Percentiles rank a stretch among this genome's conserved stretches.
Evolutionary conservation across 2,888 invertebrate genomes (phyloP).

Genomic region (Rhogogaster chlorosoma): DNA sequence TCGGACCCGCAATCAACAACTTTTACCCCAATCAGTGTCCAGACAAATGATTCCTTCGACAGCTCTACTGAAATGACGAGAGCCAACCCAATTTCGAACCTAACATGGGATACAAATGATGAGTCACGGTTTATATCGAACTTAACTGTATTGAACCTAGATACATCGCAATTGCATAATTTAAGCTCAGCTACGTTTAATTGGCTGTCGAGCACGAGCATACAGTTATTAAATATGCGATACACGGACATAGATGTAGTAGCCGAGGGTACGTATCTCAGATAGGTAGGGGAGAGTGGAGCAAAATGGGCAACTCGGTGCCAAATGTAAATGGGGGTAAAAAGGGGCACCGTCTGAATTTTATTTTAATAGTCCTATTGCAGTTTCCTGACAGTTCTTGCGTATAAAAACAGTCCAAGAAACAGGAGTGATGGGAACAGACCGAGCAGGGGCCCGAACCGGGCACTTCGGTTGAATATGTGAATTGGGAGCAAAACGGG

Average conservation of each 20-base stretch:
- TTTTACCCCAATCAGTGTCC: background rate
- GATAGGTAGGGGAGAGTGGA: too few relatives aligned
- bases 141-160: constrained; percentile 8
- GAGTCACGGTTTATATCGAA: background rate
- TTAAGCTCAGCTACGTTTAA: constrained; percentile 3
- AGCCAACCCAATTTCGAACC: background rate
- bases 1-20: background rate
- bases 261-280: constrained; percentile 1
- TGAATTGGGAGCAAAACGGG: too few relatives aligned
- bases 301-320: too few relatives aligned
- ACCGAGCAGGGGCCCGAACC: too few relatives aligned
- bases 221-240: constrained; percentile 30
- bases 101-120: background rate
- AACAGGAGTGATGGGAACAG: too few relatives aligned
- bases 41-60: background rate
- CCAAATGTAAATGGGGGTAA: too few relatives aligned
- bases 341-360: too few relatives aligned
- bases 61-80: background rate
- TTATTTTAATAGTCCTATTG: too few relatives aligned
- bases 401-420: too few relatives aligned
- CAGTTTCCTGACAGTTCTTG: too few relatives aligned
- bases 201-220: background rate
- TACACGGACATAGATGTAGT: background rate
- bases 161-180: background rate
- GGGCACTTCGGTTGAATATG: too few relatives aligned